phyloP scores from a whole-genome alignment of 2,797 vertebrate species.

The Epinephelus awoara region DNA sequence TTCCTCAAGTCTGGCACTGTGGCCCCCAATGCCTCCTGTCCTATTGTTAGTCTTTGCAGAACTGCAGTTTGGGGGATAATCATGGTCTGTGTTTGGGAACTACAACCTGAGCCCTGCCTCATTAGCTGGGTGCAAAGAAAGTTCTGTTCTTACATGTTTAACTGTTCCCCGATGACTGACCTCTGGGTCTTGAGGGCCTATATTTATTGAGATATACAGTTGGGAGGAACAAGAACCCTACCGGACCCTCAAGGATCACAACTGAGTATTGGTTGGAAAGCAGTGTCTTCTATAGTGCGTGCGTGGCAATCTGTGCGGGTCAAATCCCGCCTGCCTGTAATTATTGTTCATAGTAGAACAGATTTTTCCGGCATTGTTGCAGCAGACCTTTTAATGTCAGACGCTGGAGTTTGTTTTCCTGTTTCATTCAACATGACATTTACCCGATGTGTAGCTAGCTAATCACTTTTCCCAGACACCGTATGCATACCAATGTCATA shows the following conservation, averaged over 20 bases:
- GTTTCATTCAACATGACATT: conserved; percentile 12
- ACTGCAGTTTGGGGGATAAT: background rate
- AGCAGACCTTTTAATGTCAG: background rate
- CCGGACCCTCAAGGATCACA: too few species aligned
- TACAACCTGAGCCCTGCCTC: background rate
- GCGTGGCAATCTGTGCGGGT: too few species aligned
- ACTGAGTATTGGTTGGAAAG: too few species aligned
- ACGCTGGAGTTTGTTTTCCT: background rate
- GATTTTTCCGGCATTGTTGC: background rate
- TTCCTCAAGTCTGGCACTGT: background rate
- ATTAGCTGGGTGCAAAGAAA: background rate
- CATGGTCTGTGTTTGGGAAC: background rate
- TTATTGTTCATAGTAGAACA: background rate
- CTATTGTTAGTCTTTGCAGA: background rate
- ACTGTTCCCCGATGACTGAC: background rate
- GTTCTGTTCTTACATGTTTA: background rate
- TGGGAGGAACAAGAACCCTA: too few species aligned
- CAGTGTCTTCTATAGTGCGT: too few species aligned
- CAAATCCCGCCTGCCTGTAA: background rate
- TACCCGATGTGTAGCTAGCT: conserved; percentile 8
- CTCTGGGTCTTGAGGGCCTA: background rate
- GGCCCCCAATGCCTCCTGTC: too few species aligned
- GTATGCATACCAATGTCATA: background rate
- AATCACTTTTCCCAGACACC: background rate
- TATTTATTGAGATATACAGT: background rate